Evolutionary conservation across 1,140 invertebrate genomes (phyloP).

Genomic region (Trichonephila clavipes): DNA sequence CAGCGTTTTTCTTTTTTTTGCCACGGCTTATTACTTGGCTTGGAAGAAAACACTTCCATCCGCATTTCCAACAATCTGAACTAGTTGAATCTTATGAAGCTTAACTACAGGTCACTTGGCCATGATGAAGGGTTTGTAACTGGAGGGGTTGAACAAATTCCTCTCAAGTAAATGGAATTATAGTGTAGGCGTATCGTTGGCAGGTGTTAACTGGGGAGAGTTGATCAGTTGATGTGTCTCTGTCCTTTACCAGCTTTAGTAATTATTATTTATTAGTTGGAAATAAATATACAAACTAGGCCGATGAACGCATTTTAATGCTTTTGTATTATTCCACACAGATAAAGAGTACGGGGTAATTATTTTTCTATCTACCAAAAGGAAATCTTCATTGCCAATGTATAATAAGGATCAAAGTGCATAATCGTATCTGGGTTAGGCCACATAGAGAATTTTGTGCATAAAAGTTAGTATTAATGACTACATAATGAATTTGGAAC

Average conservation of each 20-base stretch:
- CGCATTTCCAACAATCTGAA: background rate
- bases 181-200: background rate
- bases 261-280: too few species aligned
- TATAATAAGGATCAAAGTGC: too few species aligned
- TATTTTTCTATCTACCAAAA: too few species aligned
- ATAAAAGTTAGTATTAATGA: too few species aligned
- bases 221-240: background rate
- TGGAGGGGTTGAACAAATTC: background rate
- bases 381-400: too few species aligned
- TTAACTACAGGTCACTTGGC: slow-evolving; percentile 24
- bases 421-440: too few species aligned
- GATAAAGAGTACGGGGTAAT: too few species aligned
- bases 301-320: too few species aligned
- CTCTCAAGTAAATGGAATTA: background rate
- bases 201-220: slow-evolving; percentile 6
- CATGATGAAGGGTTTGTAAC: slow-evolving; percentile 1
- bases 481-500: too few species aligned
- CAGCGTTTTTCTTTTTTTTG: background rate
- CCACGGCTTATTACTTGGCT: background rate
- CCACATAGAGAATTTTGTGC: too few species aligned
- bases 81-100: background rate
- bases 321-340: too few species aligned
- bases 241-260: background rate
- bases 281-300: too few species aligned
- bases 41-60: background rate